These are phyloP conservation scores for Harpalus rubripes DNA, from an alignment of 2,888 invertebrate species.

Conservation along the genomic window DNA sequence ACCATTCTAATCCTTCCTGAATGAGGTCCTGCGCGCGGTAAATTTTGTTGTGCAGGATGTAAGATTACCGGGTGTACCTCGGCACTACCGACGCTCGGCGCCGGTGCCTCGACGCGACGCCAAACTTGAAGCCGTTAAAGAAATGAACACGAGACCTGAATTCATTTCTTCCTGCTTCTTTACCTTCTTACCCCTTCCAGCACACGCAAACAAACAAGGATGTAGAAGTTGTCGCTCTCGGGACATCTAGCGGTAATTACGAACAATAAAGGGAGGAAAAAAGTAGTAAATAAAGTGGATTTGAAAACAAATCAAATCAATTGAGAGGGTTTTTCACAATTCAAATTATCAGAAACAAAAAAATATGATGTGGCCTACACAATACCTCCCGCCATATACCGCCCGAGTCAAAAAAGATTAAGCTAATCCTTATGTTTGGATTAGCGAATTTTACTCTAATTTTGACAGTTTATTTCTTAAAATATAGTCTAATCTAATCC, in stretches of 20 bases:
- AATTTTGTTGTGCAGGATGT: slow-evolving; percentile 12
- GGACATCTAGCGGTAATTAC: not conserved
- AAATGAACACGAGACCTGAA: slow-evolving; percentile 53
- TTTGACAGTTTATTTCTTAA: too few species aligned
- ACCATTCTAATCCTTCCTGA: not conserved
- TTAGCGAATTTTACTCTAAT: too few species aligned
- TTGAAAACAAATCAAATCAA: not conserved
- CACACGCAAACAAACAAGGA: not conserved
- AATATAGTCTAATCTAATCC: too few species aligned
- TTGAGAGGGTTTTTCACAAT: too few species aligned
- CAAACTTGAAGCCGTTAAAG: slow-evolving; percentile 45
- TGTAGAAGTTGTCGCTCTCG: not conserved
- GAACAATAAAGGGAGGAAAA: not conserved
- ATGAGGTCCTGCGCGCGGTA: not conserved
- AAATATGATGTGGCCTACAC: too few species aligned
- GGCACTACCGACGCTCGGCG: slow-evolving; percentile 4
- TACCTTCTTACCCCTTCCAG: not conserved
- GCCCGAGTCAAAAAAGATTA: too few species aligned
- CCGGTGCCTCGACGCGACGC: not conserved
- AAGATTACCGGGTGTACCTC: slow-evolving; percentile 49
- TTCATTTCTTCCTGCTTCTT: slow-evolving; percentile 47
- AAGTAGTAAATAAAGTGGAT: not conserved
- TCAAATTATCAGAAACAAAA: too few species aligned
- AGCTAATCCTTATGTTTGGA: too few species aligned
- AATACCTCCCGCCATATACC: too few species aligned